Evolutionary conservation across 1,140 invertebrate genomes (phyloP).

Genomic region (Dendroctonus valens): DNA sequence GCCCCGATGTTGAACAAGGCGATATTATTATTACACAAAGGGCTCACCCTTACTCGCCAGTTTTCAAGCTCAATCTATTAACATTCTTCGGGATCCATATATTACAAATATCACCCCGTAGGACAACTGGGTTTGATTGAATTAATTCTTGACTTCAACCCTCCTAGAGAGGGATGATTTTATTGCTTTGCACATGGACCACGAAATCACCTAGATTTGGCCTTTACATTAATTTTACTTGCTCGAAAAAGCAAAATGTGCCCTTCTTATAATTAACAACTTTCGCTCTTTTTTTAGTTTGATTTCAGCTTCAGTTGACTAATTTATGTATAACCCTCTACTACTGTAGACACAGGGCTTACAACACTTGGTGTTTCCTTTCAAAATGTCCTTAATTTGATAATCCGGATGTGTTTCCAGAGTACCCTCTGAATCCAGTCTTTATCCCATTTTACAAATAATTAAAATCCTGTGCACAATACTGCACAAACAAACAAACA

Average conservation of each 20-base stretch:
- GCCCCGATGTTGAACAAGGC: conserved; percentile 10
- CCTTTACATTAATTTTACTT: too few relatives aligned
- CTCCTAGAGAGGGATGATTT: conserved; percentile 3
- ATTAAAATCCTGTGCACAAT: conserved; percentile 13
- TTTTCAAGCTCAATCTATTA: conserved; percentile 21
- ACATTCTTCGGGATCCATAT: conserved; percentile 28
- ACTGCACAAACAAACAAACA: conserved; percentile 3
- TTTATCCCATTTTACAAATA: conserved; percentile 16
- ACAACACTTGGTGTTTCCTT: too few relatives aligned
- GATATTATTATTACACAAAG: conserved; percentile 15
- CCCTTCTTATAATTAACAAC: too few relatives aligned
- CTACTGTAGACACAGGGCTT: too few relatives aligned
- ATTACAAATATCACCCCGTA: conserved; percentile 26
- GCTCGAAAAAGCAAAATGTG: too few relatives aligned
- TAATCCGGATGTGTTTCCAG: too few relatives aligned
- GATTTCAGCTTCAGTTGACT: too few relatives aligned
- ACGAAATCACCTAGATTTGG: too few relatives aligned
- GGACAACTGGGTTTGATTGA: conserved; percentile 25
- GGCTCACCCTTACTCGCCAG: conserved; percentile 7
- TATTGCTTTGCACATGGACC: conserved; percentile 9
- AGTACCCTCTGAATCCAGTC: neutral
- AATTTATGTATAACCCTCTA: too few relatives aligned
- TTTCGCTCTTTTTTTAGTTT: too few relatives aligned
- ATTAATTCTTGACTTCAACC: conserved; percentile 16
- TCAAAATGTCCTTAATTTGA: too few relatives aligned